phyloP scores from a whole-genome alignment of 2,113 vertebrate species.

The Petromus typicus region DNA sequence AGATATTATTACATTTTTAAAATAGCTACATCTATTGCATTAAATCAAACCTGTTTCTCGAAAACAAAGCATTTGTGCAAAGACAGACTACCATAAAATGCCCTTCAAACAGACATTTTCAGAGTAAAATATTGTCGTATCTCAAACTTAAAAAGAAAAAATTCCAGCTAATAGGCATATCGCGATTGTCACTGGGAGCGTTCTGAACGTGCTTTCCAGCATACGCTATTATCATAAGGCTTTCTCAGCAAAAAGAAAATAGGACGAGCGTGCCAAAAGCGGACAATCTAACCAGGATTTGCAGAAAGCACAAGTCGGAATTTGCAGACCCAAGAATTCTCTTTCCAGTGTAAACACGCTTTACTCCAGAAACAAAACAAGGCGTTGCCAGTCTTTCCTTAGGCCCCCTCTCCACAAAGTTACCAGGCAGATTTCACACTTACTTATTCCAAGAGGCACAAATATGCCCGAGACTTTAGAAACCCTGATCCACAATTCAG shows the following conservation, averaged over 20 bases:
- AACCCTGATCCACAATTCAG: neutral
- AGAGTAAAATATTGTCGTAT: conserved; percentile 53
- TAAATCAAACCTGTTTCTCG: conserved; percentile 20
- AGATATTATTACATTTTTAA: neutral
- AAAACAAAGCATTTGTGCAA: neutral
- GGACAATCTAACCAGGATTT: conserved; percentile 65
- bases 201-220: conserved; percentile 50
- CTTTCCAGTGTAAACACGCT: conserved; percentile 62
- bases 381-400: conserved; percentile 29
- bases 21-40: neutral
- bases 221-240: conserved; percentile 58
- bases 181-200: conserved; percentile 58
- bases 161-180: conserved; percentile 48
- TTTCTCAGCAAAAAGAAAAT: conserved; percentile 69
- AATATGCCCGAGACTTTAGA: neutral
- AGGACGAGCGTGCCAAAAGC: conserved; percentile 18
- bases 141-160: conserved; percentile 9
- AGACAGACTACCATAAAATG: conserved; percentile 28
- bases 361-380: conserved; percentile 62
- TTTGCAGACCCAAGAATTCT: conserved; percentile 79
- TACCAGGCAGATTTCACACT: conserved; percentile 33
- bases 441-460: conserved; percentile 46
- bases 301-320: conserved; percentile 79
- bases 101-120: conserved; percentile 62
- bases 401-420: conserved; percentile 30